Conservation (phyloP, 2,113 vertebrate species). For the Alligator mississippiensis region DNA sequence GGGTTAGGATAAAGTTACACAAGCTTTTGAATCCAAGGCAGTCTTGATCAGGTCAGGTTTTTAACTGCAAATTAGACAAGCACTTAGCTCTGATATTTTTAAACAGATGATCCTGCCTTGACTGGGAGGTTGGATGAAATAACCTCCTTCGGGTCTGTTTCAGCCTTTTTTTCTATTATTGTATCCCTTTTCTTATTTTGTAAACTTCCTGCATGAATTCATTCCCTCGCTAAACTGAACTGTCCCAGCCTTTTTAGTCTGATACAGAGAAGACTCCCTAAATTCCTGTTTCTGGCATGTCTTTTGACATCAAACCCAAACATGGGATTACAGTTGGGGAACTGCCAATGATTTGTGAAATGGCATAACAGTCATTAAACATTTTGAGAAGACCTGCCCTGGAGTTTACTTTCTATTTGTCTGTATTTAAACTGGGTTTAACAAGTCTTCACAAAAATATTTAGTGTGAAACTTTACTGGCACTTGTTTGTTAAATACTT, state of each 20-base stretch:
- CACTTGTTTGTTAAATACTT: conserved; percentile 44
- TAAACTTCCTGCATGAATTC: background rate
- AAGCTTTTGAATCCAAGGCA: no score
- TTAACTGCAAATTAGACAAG: background rate
- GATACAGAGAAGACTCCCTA: background rate
- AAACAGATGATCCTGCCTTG: background rate
- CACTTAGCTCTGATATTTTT: background rate
- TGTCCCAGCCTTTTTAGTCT: background rate
- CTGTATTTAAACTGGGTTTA: conserved; percentile 13
- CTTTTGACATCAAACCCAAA: background rate
- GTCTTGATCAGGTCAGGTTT: no score
- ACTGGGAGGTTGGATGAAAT: no score
- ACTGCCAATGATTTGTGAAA: conserved; percentile 22
- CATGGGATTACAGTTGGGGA: background rate
- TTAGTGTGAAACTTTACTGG: conserved; percentile 57
- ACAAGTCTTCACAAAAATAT: conserved; percentile 36
- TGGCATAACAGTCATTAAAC: background rate
- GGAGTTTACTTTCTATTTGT: conserved; percentile 35
- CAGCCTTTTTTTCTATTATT: background rate
- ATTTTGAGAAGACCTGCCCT: background rate
- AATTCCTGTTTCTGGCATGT: background rate
- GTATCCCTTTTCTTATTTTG: background rate
- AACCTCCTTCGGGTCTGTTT: background rate
- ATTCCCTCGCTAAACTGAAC: background rate
- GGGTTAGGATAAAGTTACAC: no score